phyloP scores from a whole-genome alignment of 2,888 invertebrate genomes.

The Aphrophora alni region DNA sequence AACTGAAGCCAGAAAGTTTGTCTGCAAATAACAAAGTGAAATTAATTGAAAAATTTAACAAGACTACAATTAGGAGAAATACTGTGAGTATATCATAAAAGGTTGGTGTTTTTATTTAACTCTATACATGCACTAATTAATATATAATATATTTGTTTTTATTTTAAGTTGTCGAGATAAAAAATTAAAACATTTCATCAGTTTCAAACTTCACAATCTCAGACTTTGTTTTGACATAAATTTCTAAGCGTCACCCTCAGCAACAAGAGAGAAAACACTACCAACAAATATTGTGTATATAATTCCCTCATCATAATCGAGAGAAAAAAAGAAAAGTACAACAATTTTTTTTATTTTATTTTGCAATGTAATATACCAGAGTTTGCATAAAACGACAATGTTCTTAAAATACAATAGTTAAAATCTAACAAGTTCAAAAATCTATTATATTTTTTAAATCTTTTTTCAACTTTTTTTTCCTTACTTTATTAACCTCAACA shows the following conservation, averaged over 20 bases:
- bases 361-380: constrained; percentile 6
- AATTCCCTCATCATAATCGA: constrained; percentile 26
- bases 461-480: neutral
- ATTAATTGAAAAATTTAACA: constrained; percentile 6
- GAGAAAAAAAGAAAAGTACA: constrained; percentile 29
- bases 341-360: constrained; percentile 30
- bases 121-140: constrained; percentile 34
- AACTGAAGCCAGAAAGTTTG: constrained; percentile 18
- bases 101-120: constrained; percentile 38
- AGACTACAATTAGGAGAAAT: constrained; percentile 10
- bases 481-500: constrained; percentile 40
- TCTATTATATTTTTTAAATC: neutral
- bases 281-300: constrained; percentile 35
- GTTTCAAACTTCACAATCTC: constrained; percentile 49
- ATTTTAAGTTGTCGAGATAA: constrained; percentile 39
- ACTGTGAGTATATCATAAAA: constrained; percentile 23
- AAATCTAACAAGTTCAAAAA: constrained; percentile 34
- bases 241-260: constrained; percentile 40
- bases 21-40: constrained; percentile 40
- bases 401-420: constrained; percentile 19
- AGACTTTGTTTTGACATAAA: constrained; percentile 48
- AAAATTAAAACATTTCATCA: constrained; percentile 48
- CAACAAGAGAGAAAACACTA: constrained; percentile 31
- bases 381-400: constrained; percentile 29
- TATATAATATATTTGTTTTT: neutral